Evolutionary conservation across 1,140 invertebrate species (phyloP).

Genomic region (Palaemon carinicauda): DNA sequence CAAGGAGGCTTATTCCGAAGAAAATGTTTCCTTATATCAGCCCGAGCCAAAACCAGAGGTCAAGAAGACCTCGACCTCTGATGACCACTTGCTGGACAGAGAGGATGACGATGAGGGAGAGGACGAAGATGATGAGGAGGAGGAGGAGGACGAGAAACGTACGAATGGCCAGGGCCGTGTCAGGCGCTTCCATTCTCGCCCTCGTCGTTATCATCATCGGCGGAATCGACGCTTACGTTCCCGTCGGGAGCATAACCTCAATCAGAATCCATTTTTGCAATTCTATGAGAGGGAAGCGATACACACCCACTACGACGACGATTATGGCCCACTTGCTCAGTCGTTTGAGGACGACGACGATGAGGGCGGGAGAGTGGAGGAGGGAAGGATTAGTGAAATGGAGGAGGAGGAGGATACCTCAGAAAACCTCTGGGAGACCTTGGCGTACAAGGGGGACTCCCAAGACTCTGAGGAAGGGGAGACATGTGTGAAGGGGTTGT

Average conservation of each 20-base stretch:
- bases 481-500: background rate
- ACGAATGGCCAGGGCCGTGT: background rate
- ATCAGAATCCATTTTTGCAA: too few species aligned
- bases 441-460: background rate
- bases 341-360: background rate
- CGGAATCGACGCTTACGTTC: too few species aligned
- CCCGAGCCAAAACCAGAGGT: conserved; percentile 8
- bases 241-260: too few species aligned
- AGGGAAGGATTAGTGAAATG: background rate
- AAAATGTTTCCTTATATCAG: conserved; percentile 35
- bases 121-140: background rate
- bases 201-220: too few species aligned
- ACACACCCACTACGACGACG: too few species aligned
- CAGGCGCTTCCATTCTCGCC: too few species aligned
- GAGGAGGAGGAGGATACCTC: background rate
- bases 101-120: conserved; percentile 7
- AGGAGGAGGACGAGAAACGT: background rate
- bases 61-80: conserved; percentile 23
- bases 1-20: conserved; percentile 39
- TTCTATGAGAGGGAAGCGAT: too few species aligned
- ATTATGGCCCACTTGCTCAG: too few species aligned
- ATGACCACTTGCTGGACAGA: conserved; percentile 27
- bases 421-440: background rate
- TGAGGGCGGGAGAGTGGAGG: background rate
- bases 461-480: background rate